These are phyloP conservation scores for Diorhabda sublineata DNA, from an alignment of 1,140 invertebrate genomes.

Conservation along the genomic window DNA sequence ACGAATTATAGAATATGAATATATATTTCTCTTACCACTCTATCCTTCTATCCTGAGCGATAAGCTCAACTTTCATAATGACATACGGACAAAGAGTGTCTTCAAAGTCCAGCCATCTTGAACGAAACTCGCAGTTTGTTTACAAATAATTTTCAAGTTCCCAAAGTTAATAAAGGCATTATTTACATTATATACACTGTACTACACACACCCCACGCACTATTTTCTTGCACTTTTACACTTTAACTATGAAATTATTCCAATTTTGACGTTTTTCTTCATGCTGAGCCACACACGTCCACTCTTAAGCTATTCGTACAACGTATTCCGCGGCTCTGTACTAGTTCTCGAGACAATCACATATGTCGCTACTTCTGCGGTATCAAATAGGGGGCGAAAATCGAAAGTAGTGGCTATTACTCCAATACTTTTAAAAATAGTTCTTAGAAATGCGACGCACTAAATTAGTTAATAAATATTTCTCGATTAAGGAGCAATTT, in stretches of 20 bases:
- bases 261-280: constrained; percentile 37
- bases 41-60: constrained; percentile 36
- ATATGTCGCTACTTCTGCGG: background rate
- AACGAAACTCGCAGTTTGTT: constrained; percentile 34
- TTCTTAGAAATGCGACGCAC: no score
- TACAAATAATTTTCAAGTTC: constrained; percentile 28
- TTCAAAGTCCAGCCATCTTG: constrained; percentile 46
- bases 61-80: constrained; percentile 43
- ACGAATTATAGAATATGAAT: background rate
- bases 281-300: constrained; percentile 35
- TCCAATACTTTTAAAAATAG: no score
- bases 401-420: constrained; percentile 19
- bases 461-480: no score
- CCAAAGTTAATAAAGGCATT: constrained; percentile 24
- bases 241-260: constrained; percentile 28
- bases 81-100: constrained; percentile 42
- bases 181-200: constrained; percentile 25
- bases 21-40: constrained; percentile 35
- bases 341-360: constrained; percentile 8
- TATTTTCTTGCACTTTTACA: constrained; percentile 23
- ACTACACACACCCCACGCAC: constrained; percentile 28
- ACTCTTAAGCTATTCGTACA: constrained; percentile 21
- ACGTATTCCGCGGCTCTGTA: background rate
- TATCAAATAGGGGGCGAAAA: constrained; percentile 27
- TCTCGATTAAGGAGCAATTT: no score